Base-by-base conservation (phyloP, 2,797 vertebrate species). In the Anguilla marmorata region DNA sequence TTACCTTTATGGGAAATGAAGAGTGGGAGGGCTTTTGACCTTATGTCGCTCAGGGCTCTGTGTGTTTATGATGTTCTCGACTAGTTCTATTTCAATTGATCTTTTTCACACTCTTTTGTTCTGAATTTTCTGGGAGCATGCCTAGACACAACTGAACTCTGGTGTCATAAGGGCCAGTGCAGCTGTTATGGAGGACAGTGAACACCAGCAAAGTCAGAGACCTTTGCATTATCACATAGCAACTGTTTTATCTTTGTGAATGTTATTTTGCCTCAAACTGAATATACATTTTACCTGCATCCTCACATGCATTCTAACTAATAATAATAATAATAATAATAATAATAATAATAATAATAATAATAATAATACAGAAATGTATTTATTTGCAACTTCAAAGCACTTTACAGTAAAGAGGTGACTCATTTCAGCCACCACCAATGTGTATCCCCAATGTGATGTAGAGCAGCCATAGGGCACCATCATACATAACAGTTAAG, bases 1-100 rank as follows among this genome's bases (percentile, higher is more conserved):
- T 86, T 37, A 79, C 48, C 54, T 88, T 86, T 92, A 90, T 94
- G 92, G 92, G 94, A 95, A 95, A 95, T 92, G 90, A 93, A 92
- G 92, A 95, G 94, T 94, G 93, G 94, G 95, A 94, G 93, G 93
- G 92, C 92, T 93, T 93, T 91, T 95, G 94, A 96, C 94, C 94
- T 45, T 52, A 74, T 56, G 93, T 93, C 93, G 92, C 94, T 93
- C 85, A 92, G 90, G 91, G 93, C 93, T 90, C 87, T 86, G 92
- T 90, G 86, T 89, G 80, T 90, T 91, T 84, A 76, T 85, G 54
- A 88, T 63, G 58, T 85, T 72, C 84, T 85, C 84, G 30, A 24
- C 37, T 24, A 58, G 66, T 30, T 72, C 72, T 37, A 63, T 63
- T 54, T 85, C 69, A 33, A 60, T 33, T 37, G 52, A 48, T 52